A percentile compares a stretch with the other conserved stretches of the same genome.
These are phyloP conservation scores for rabbit (Oryctolagus cuniculus) DNA, from an alignment of 2,113 vertebrate genomes.

Conservation along the genomic window DNA sequence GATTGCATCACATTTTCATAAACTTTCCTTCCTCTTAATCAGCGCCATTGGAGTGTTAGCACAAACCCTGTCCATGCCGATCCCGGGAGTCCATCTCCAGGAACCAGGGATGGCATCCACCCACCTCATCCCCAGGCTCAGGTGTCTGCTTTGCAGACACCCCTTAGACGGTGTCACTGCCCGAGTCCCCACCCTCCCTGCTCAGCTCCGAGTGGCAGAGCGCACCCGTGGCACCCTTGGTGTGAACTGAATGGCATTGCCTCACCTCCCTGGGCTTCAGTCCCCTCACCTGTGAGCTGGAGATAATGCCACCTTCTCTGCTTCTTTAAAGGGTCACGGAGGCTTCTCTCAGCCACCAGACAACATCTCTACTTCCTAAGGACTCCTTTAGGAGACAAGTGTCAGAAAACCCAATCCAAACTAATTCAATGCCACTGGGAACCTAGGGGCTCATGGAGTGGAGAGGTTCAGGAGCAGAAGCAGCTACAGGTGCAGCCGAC, in stretches of 20 bases:
- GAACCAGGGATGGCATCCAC: not conserved
- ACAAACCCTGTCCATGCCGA: not conserved
- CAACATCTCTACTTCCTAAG: not conserved
- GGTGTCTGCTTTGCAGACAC: not conserved
- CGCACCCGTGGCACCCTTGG: not conserved
- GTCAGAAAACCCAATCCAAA: not conserved
- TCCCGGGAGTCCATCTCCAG: not conserved
- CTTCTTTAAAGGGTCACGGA: not conserved
- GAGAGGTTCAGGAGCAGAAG: not conserved
- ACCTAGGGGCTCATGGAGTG: not conserved
- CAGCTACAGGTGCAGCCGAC: not conserved
- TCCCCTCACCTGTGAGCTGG: not conserved
- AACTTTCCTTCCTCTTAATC: not conserved
- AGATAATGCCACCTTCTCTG: not conserved
- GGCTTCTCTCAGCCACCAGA: not conserved
- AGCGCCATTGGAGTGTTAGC: not conserved
- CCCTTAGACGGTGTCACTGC: not conserved
- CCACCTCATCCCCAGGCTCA: not conserved
- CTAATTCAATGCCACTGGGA: not conserved
- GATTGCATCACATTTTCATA: slow-evolving; percentile 1
- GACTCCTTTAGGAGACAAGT: not conserved
- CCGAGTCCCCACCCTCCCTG: not conserved
- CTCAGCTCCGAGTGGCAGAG: not conserved
- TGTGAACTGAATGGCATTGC: not conserved
- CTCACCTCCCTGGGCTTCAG: not conserved